phyloP scores from a whole-genome alignment of 2,113 vertebrate species.

The Edolisoma coerulescens region DNA sequence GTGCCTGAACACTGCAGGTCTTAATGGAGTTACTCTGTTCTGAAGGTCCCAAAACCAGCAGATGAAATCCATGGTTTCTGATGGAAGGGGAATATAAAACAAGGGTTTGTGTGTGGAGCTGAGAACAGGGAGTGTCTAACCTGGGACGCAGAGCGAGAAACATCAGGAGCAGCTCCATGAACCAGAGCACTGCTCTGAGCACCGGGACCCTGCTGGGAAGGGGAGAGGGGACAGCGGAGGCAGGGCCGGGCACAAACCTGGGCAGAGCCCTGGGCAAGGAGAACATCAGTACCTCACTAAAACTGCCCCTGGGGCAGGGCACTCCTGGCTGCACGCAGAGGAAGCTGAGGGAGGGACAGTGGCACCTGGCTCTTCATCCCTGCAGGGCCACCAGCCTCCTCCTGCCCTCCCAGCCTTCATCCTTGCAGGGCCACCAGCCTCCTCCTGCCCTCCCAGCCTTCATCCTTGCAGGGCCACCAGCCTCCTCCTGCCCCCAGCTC shows the following conservation, averaged over 20 bases:
- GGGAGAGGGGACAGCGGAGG: background rate
- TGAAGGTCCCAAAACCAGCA: background rate
- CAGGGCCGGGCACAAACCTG: background rate
- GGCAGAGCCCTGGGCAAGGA: background rate
- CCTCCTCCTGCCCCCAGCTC: background rate
- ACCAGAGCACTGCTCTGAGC: fast-evolving
- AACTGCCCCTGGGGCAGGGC: background rate
- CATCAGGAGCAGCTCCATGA: fast-evolving
- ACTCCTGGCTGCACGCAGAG: background rate
- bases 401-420: no score
- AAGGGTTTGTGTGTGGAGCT: fast-evolving
- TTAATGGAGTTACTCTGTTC: background rate
- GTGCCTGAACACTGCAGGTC: background rate
- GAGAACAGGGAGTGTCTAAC: background rate
- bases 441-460: background rate
- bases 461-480: background rate
- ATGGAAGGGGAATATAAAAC: background rate
- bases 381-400: background rate
- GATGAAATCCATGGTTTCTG: background rate
- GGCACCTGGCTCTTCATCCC: background rate
- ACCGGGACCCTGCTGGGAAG: fast-evolving
- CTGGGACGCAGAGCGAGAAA: background rate
- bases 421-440: background rate
- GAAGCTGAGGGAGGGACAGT: background rate
- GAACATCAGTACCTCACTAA: fast-evolving